Evolutionary conservation across 2,113 vertebrate genomes (phyloP).

Genomic region (Phalacrocorax carbo): DNA sequence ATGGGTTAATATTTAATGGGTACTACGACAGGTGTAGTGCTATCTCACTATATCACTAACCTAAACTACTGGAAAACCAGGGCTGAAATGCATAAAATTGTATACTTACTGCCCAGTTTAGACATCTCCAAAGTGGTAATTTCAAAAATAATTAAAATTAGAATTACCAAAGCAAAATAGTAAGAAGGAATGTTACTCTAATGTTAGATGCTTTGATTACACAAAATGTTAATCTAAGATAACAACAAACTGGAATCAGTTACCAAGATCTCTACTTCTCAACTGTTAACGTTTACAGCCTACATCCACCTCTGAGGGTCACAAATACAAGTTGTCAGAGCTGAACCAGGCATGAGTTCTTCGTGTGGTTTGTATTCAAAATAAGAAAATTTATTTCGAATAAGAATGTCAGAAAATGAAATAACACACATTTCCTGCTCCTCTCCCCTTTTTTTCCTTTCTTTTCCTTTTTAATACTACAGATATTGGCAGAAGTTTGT

Average conservation of each 20-base stretch:
- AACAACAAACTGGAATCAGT: background rate
- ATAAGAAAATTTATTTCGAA: background rate
- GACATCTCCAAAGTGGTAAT: background rate
- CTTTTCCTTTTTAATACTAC: background rate
- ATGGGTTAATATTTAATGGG: background rate
- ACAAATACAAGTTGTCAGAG: background rate
- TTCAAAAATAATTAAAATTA: background rate
- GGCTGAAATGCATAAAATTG: background rate
- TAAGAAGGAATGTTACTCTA: background rate
- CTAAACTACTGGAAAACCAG: background rate
- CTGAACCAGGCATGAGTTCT: background rate
- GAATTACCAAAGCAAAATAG: background rate
- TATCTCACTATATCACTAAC: background rate
- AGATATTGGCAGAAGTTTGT: background rate
- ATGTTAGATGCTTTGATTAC: background rate
- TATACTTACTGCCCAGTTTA: background rate
- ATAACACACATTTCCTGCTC: background rate
- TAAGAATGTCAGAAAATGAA: conserved; percentile 21
- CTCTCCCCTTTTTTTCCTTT: background rate
- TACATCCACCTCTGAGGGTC: background rate
- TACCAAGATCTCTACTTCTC: background rate
- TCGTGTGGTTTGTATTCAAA: background rate
- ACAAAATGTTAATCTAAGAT: background rate
- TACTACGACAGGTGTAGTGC: background rate
- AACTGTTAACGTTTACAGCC: background rate